These are phyloP conservation scores for Tetrao urogallus DNA, from an alignment of 2,113 vertebrate genomes.

Conservation along the genomic window DNA sequence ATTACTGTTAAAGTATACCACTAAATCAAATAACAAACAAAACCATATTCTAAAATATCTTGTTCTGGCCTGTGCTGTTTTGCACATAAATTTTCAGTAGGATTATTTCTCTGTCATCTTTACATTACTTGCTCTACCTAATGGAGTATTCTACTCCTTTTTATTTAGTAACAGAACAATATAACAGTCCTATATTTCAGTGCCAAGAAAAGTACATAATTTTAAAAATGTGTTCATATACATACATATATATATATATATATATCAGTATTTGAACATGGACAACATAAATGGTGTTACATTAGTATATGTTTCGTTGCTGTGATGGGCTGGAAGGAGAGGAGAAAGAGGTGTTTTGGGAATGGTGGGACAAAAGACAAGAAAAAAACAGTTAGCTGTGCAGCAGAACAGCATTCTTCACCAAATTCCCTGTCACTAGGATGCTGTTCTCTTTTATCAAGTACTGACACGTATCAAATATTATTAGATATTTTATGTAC, in stretches of 20 bases:
- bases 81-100: neutral
- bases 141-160: neutral
- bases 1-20: neutral
- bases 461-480: neutral
- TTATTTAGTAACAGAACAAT: neutral
- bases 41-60: slow-evolving; percentile 20
- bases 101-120: neutral
- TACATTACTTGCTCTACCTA: neutral
- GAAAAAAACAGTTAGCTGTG: rapidly evolving
- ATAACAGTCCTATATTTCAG: neutral
- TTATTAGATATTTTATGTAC: neutral
- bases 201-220: neutral
- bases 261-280: neutral
- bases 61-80: slow-evolving; percentile 36
- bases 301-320: neutral
- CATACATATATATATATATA: neutral
- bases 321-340: neutral
- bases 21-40: slow-evolving; percentile 42
- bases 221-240: neutral
- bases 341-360: neutral
- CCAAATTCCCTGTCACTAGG: neutral
- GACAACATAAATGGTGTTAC: neutral
- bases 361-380: neutral
- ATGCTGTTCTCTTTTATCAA: neutral
- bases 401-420: neutral